phyloP scores from a whole-genome alignment of 1,140 invertebrate species.

The Choristoneura fumiferana region DNA sequence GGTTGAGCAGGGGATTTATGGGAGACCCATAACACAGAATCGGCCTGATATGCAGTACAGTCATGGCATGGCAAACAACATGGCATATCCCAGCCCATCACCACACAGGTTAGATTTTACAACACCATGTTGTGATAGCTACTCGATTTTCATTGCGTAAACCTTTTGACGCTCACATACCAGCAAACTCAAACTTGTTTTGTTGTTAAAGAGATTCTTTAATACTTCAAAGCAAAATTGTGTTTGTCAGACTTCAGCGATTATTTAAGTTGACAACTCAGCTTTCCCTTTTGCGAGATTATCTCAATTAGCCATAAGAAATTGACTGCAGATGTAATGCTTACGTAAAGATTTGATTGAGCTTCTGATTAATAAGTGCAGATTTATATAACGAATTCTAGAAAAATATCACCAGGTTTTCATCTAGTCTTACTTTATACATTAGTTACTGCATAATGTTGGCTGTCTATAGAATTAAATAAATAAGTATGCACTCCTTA shows the following conservation, averaged over 20 bases:
- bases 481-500: too few species aligned
- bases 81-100: slow-evolving; percentile 65
- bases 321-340: slow-evolving; percentile 1
- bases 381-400: not conserved
- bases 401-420: not conserved
- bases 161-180: too few species aligned
- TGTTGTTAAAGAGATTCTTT: too few species aligned
- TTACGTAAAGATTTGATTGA: slow-evolving; percentile 16
- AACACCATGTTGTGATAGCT: too few species aligned
- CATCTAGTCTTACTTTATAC: too few species aligned
- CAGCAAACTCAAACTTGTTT: too few species aligned
- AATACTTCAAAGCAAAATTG: too few species aligned
- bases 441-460: too few species aligned
- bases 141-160: too few species aligned
- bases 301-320: slow-evolving; percentile 6
- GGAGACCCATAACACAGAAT: slow-evolving; percentile 78
- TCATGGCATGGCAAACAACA: slow-evolving; percentile 59
- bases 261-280: not conserved
- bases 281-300: not conserved
- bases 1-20: slow-evolving; percentile 79
- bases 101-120: slow-evolving; percentile 49
- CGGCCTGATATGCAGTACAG: slow-evolving; percentile 72
- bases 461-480: too few species aligned
- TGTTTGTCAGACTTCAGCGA: too few species aligned
- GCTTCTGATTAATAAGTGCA: not conserved